Evolutionary conservation across 2,113 vertebrate genomes (phyloP).

Genomic region (Puntigrus tetrazona): DNA sequence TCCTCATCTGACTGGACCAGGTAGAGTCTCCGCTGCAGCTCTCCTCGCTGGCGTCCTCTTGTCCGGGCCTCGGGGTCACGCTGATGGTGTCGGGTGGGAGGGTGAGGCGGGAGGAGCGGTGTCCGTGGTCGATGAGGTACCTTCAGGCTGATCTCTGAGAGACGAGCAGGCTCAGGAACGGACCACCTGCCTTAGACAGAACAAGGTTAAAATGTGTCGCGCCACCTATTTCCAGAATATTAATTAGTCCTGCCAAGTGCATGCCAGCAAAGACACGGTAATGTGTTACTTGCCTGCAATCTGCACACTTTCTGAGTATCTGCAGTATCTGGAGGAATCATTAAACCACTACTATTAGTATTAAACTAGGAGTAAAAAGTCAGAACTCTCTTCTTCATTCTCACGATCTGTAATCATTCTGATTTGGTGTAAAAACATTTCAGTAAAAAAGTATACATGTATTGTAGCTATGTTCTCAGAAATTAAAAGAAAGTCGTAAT

Average conservation of each 20-base stretch:
- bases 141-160: slow-evolving; percentile 74
- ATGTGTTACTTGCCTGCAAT: background rate
- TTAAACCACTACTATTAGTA: background rate
- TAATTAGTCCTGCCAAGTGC: background rate
- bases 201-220: background rate
- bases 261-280: background rate
- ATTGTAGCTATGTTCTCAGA: background rate
- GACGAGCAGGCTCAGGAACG: slow-evolving; percentile 73
- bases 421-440: background rate
- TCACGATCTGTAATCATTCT: too few species aligned
- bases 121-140: slow-evolving; percentile 70
- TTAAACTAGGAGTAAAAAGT: too few species aligned
- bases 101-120: slow-evolving; percentile 68
- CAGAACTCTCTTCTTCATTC: background rate
- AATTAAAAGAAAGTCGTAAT: too few species aligned
- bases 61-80: slow-evolving; percentile 57
- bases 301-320: background rate
- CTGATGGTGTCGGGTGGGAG: slow-evolving; percentile 62
- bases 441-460: too few species aligned
- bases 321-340: background rate
- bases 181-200: background rate
- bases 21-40: slow-evolving; percentile 69
- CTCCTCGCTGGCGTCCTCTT: slow-evolving; percentile 69
- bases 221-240: background rate
- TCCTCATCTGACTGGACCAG: slow-evolving; percentile 90